Conservation (phyloP, 2,113 vertebrate genomes). For the Phrynosoma platyrhinos region DNA sequence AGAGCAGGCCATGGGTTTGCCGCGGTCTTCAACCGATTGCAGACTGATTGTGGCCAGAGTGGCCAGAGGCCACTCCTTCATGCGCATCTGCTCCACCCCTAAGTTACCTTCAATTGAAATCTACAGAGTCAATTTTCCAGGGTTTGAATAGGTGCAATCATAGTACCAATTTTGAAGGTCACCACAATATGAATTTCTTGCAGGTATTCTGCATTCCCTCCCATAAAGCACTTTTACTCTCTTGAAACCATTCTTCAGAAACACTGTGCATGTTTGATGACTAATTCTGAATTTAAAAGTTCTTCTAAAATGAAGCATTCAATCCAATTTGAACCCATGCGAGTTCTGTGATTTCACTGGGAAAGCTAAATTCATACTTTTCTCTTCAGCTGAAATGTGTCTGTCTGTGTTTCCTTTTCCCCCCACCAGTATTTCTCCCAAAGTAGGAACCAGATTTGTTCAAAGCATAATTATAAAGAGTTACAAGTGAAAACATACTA, state of each 20-base stretch:
- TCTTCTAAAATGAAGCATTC: neutral
- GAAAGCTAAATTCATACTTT: neutral
- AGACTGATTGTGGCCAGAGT: too few relatives aligned
- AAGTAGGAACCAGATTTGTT: too few relatives aligned
- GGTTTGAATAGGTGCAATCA: neutral
- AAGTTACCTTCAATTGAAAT: slow-evolving; percentile 14
- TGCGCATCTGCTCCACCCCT: neutral
- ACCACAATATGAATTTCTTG: neutral
- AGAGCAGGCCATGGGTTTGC: too few relatives aligned
- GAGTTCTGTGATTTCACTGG: neutral
- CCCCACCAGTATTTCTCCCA: too few relatives aligned
- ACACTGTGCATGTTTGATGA: slow-evolving; percentile 2
- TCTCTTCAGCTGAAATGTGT: neutral
- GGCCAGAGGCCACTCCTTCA: too few relatives aligned
- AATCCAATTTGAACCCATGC: neutral
- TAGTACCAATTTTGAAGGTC: neutral
- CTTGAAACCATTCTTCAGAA: neutral
- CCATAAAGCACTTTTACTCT: neutral
- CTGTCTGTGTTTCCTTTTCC: too few relatives aligned
- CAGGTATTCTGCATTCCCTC: neutral
- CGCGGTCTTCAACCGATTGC: too few relatives aligned
- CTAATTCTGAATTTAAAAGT: neutral
- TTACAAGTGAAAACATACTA: too few relatives aligned
- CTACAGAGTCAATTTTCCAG: neutral
- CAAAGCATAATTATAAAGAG: too few relatives aligned